Percentiles rank a stretch among this genome's conserved stretches.
Evolutionary conservation across 1,140 invertebrate species (phyloP).

Genomic region (Branchinecta lynchi): DNA sequence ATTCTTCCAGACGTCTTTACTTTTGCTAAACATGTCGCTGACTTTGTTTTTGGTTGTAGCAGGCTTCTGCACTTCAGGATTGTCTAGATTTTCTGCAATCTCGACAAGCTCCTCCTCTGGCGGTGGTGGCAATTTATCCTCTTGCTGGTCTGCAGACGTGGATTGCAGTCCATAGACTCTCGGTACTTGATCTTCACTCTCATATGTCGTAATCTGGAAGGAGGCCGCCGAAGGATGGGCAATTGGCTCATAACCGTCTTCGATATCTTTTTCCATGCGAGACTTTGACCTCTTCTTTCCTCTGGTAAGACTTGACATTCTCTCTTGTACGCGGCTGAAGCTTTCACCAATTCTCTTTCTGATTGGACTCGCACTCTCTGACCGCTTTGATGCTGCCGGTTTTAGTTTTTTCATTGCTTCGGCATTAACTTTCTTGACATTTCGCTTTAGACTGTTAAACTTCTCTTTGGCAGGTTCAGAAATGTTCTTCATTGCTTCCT

Average conservation of each 20-base stretch:
- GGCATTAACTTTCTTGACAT: neutral
- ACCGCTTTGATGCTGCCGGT: neutral
- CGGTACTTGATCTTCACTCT: neutral
- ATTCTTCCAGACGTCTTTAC: neutral
- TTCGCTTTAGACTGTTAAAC: neutral
- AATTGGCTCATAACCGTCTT: slow-evolving; percentile 9
- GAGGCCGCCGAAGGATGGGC: neutral
- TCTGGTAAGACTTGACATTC: neutral
- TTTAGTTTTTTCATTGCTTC: slow-evolving; percentile 1
- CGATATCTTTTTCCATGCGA: neutral
- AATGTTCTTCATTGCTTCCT: neutral
- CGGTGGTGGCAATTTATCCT: neutral
- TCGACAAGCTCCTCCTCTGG: neutral
- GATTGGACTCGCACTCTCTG: neutral
- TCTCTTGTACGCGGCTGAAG: neutral
- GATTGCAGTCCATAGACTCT: neutral
- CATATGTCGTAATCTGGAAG: neutral
- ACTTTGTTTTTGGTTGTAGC: neutral
- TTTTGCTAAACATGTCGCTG: neutral
- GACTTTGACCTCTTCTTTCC: neutral
- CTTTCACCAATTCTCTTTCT: neutral
- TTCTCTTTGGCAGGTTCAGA: neutral
- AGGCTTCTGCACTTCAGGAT: neutral
- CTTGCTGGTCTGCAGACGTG: neutral
- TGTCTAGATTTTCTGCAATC: neutral